These are phyloP conservation scores for Agrochola circellaris DNA, from an alignment of 2,888 invertebrate species.

Conservation along the genomic window DNA sequence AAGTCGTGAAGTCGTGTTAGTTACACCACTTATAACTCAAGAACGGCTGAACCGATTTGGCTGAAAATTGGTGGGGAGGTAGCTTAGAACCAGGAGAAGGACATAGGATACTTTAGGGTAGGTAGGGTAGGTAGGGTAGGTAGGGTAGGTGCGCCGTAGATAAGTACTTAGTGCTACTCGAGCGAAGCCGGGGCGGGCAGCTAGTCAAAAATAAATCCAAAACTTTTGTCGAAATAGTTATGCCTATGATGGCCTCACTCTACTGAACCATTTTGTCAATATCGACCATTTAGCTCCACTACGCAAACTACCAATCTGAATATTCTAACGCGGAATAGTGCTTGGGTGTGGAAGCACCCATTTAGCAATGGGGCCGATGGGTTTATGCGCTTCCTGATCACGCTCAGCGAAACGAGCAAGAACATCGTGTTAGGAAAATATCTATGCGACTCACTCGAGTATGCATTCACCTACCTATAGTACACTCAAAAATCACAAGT, in stretches of 20 bases:
- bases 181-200: too few species aligned
- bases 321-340: slow-evolving; percentile 10
- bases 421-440: slow-evolving; percentile 2
- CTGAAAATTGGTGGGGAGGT: too few species aligned
- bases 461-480: too few species aligned
- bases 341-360: slow-evolving; percentile 23
- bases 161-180: too few species aligned
- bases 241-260: neutral
- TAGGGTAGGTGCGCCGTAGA: too few species aligned
- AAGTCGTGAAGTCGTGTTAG: too few species aligned
- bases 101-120: too few species aligned
- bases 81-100: too few species aligned
- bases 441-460: neutral
- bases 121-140: too few species aligned
- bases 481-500: neutral
- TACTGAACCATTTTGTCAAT: neutral
- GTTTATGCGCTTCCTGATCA: slow-evolving; percentile 40
- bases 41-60: too few species aligned
- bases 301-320: slow-evolving; percentile 14
- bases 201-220: too few species aligned
- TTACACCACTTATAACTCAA: too few species aligned
- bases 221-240: neutral
- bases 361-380: slow-evolving; percentile 35
- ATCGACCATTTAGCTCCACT: slow-evolving; percentile 14
- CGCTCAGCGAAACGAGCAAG: slow-evolving; percentile 19